phyloP scores from a whole-genome alignment of 2,113 vertebrate species.

The Ellobius talpinus region DNA sequence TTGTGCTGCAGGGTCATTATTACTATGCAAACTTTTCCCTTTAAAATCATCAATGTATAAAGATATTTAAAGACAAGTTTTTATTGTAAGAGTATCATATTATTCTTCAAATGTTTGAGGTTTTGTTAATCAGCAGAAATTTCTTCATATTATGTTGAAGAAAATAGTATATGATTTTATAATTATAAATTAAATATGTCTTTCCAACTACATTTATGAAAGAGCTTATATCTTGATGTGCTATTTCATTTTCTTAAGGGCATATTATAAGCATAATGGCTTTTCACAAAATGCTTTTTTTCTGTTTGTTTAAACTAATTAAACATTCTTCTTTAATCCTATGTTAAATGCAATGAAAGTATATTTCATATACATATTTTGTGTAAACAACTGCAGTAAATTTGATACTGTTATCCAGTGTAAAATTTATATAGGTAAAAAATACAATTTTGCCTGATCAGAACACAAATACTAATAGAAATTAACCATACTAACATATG shows the following conservation, averaged over 20 bases:
- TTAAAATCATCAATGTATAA: background rate
- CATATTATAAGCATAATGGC: conserved; percentile 17
- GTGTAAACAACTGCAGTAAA: background rate
- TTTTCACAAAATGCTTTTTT: conserved; percentile 35
- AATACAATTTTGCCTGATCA: background rate
- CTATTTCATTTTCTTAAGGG: conserved; percentile 38
- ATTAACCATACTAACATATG: background rate
- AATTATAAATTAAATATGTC: conserved; percentile 3
- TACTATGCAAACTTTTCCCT: conserved; percentile 2
- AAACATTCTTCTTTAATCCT: background rate
- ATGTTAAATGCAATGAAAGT: background rate
- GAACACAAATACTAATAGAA: background rate
- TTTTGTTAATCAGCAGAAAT: conserved; percentile 25
- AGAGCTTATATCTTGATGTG: background rate
- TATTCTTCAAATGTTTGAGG: background rate
- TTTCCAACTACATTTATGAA: conserved; percentile 41
- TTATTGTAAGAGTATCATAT: background rate
- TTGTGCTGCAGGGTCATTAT: background rate
- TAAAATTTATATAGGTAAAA: background rate
- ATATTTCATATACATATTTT: background rate
- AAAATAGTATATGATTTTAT: conserved; percentile 54
- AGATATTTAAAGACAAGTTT: background rate
- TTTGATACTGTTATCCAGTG: background rate
- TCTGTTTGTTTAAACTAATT: conserved; percentile 6
- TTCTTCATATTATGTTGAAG: conserved; percentile 37